Base-by-base conservation (phyloP, 35 echinoderm and acorn worm species). In the Anneissia japonica region DNA sequence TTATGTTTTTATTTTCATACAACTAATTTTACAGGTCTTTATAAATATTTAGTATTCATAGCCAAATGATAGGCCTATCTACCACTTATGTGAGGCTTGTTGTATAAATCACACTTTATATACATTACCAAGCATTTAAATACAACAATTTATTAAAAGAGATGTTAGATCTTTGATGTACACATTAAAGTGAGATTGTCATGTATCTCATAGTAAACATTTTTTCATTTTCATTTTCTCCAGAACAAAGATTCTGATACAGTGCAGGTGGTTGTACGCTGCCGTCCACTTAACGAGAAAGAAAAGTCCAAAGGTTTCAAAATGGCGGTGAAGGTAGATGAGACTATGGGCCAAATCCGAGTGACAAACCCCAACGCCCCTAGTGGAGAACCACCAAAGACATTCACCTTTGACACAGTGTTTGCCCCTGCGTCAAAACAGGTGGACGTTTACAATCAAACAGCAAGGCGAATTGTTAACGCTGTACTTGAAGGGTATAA, bases 401-500 rank as follows among this genome's bases (percentile, higher is more conserved):
- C 92, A 1, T 99, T 94, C 37, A 94, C 96, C 35, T 99, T 99
- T 91, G 92, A 94, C 56, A 94, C 92, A 30, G 92, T 94, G 35
- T 99, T 99, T 78, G 85, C 96, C 0, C 89, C 92, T 32, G 92
- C 89, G 0, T 80, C 86, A 46, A 99, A 99, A 39, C 92, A 94
- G 73, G 93, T 92, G 34, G 96, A 99, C 88, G 89, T 99, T 26
- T 99, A 99, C 89, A 99, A 99, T 36, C 91, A 99, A 43, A 99
- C 96, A 77, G 96, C 96, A 29, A 75, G 96, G 76, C 90, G 92
- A 0, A 99, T 99, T 41, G 96, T 99, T 26, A 92, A 99, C 87
- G 96, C 96, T 38, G 89, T 99, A 16, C 91, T 99, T 74, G 96
- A 99, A 40, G 96, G 96, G 0, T 99, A 99, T 43, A 99, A 99